These are phyloP conservation scores for Australoheros scitulus DNA, from an alignment of 2,113 vertebrate species.

Conservation along the genomic window DNA sequence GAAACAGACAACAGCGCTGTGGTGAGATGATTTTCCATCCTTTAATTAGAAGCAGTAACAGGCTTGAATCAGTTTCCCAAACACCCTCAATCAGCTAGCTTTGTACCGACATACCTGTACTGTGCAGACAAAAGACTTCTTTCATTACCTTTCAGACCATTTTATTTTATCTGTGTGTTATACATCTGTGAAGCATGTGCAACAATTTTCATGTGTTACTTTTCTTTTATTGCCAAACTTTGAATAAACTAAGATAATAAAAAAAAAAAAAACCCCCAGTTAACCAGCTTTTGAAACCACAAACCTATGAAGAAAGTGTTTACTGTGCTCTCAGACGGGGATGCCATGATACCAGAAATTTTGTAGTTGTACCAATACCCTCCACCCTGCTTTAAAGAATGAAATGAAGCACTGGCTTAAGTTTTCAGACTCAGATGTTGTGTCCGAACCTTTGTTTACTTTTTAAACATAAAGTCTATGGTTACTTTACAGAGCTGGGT, in stretches of 20 bases:
- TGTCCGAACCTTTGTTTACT: not conserved
- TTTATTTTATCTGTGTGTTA: not conserved
- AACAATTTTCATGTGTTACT: not conserved
- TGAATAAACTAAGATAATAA: not conserved
- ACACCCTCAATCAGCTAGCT: not conserved
- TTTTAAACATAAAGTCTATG: not conserved
- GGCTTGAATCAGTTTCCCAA: not conserved
- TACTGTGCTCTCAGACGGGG: not conserved
- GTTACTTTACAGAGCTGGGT: not conserved
- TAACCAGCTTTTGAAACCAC: not conserved
- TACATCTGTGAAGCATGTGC: not conserved
- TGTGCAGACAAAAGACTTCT: not conserved
- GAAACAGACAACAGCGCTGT: not conserved
- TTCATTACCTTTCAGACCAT: not conserved
- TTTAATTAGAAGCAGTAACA: not conserved
- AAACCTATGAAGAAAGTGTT: not conserved
- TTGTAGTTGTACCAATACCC: not conserved
- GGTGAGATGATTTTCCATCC: constrained; percentile 10
- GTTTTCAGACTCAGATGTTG: not conserved
- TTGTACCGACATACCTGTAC: not conserved
- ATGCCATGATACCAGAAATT: not conserved
- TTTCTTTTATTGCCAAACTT: not conserved
- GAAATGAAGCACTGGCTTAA: not conserved
- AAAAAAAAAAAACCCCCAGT: no score
- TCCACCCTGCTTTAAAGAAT: not conserved